Evolutionary conservation across 2,888 invertebrate species (phyloP).

Genomic region (Cancer borealis): DNA sequence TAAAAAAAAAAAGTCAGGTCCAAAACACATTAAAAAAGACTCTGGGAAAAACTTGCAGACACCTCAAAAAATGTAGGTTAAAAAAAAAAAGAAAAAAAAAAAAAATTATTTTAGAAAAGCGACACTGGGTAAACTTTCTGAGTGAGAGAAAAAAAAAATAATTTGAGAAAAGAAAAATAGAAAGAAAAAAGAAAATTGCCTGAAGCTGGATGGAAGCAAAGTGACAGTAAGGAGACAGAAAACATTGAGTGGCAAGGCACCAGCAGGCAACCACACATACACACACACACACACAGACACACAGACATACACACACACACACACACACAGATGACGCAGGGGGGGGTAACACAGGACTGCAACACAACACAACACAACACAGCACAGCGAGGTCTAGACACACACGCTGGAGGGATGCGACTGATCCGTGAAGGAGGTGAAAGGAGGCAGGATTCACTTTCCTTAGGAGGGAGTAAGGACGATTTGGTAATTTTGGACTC

Average conservation of each 20-base stretch:
- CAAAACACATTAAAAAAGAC: too few species aligned
- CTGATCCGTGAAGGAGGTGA: not conserved
- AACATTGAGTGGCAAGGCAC: not conserved
- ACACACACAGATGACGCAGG: not conserved
- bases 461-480: not conserved
- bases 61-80: not conserved
- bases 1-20: too few species aligned
- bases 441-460: not conserved
- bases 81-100: not conserved
- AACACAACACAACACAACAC: not conserved
- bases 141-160: not conserved
- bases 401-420: conserved; percentile 15
- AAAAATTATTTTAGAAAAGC: not conserved
- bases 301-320: not conserved
- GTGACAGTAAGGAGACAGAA: too few species aligned
- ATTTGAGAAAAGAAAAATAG: not conserved
- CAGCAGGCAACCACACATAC: not conserved
- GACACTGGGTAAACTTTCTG: not conserved
- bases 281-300: conserved; percentile 24
- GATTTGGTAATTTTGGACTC: not conserved
- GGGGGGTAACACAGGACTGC: not conserved
- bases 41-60: too few species aligned
- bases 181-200: not conserved
- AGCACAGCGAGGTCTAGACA: not conserved
- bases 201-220: not conserved